These are phyloP conservation scores for Ranitomeya variabilis DNA, from an alignment of 2,113 vertebrate genomes.

Conservation along the genomic window DNA sequence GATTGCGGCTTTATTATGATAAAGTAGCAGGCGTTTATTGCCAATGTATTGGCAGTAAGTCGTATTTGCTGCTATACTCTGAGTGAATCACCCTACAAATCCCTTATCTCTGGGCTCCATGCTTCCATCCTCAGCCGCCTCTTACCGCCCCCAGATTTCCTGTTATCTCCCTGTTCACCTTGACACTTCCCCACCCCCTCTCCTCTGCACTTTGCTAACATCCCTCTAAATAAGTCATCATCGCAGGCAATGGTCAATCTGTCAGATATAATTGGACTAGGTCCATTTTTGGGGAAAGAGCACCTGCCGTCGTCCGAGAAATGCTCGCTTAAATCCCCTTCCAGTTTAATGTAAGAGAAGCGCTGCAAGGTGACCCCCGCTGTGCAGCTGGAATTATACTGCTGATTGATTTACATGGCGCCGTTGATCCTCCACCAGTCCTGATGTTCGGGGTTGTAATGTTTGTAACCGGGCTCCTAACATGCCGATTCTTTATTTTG, in stretches of 20 bases:
- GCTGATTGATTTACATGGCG: constrained; percentile 31
- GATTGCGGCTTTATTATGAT: neutral
- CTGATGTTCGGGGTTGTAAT: neutral
- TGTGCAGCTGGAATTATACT: neutral
- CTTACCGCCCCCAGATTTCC: neutral
- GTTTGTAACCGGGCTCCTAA: neutral
- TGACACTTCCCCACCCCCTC: neutral
- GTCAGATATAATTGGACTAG: constrained; percentile 51
- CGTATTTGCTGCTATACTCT: neutral
- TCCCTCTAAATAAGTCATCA: constrained; percentile 51
- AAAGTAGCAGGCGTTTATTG: neutral
- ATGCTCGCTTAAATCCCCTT: neutral
- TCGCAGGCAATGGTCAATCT: constrained; percentile 31
- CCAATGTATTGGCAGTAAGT: neutral
- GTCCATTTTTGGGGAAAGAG: neutral
- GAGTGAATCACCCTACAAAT: neutral
- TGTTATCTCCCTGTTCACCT: constrained; percentile 21
- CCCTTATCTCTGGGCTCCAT: constrained; percentile 22
- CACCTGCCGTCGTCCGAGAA: constrained; percentile 16
- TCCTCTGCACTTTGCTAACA: neutral
- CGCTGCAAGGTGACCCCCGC: constrained; percentile 46
- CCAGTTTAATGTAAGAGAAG: neutral
- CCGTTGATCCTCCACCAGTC: neutral
- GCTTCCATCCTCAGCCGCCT: neutral
- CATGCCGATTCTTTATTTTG: too few species aligned